These are phyloP conservation scores for Dendronephthya gigantea DNA, from an alignment of 64 coral and sea anemone genomes.

Conservation along the genomic window DNA sequence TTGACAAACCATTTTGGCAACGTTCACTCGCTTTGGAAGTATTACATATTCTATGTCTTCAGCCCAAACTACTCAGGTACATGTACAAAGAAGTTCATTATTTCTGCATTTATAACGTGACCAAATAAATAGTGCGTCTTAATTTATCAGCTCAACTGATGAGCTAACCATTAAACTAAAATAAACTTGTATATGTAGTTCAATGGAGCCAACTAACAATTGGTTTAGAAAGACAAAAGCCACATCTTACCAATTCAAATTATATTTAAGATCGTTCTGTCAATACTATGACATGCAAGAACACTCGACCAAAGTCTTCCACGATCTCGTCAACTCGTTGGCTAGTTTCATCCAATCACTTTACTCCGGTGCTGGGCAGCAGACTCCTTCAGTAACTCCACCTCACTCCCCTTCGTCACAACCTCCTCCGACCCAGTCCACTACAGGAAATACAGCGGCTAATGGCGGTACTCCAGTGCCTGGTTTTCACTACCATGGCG, in stretches of 20 bases:
- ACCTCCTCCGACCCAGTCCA: slow-evolving; percentile 26
- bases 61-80: slow-evolving; percentile 61
- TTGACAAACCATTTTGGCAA: slow-evolving; percentile 84
- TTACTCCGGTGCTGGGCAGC: slow-evolving; percentile 50
- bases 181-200: no score
- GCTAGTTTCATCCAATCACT: slow-evolving; percentile 78
- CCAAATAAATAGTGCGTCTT: no score
- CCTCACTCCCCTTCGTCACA: slow-evolving; percentile 69
- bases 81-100: background rate
- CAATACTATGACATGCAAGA: slow-evolving; percentile 99
- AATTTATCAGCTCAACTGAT: no score
- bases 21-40: slow-evolving; percentile 84
- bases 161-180: no score
- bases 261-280: slow-evolving; percentile 62
- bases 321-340: slow-evolving; percentile 87
- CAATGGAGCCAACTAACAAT: no score
- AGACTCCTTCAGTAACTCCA: background rate
- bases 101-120: no score
- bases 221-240: no score
- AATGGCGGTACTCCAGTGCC: slow-evolving; percentile 81
- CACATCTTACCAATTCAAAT: background rate
- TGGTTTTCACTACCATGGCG: slow-evolving; percentile 74
- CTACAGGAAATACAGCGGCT: slow-evolving; percentile 58
- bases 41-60: slow-evolving; percentile 63
- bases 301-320: slow-evolving; percentile 91